Base-by-base conservation (phyloP, 2,888 invertebrate genomes). In the Trypoxylon attenuatum region DNA sequence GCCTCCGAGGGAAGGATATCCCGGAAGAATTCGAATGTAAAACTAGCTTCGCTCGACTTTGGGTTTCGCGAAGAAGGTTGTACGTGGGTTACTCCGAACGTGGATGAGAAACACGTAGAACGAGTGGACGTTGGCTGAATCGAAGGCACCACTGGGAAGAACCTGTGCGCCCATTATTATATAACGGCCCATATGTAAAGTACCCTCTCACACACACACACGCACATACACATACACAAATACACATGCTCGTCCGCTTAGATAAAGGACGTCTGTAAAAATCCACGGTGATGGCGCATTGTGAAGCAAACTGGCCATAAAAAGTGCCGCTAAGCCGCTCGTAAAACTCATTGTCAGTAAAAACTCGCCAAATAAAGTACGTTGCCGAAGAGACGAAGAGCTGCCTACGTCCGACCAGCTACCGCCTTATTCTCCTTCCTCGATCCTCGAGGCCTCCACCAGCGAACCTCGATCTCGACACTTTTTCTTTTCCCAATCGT, bases 221-320 rank as follows among this genome's bases (percentile, higher is more conserved):
- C 59, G 65, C 58, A 27, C 76, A 69, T 46, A 10, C 4, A 4
- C 49, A 69, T 71, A 79, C 78, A 76, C 59, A 64, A 27, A n/a
- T n/a, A n/a, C n/a, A n/a, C n/a, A n/a, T n/a, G n/a, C n/a, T n/a
- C n/a, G n/a, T n/a, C n/a, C 57, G 70, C 65, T 71, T 66, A 71
- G 79, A 77, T 76, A 77, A 75, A 78, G 76, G 64, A 71, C 43
- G 77, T 74, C 73, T 74, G 80, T 72, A 77, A 76, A 78, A 77
- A 65, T 22, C 21, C 33, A 5, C 55, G 38, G 52, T 61, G 77
- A 76, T 69, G 73, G 69, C 55, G 66, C 67, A 73, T 78, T 71
- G 79, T 78, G 63, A 63, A 69, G 67, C 64, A 69, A 73, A 49
- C 61, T 53, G 67, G 64, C 68, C 69, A 75, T 78, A 79, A 79